Evolutionary conservation across 2,797 vertebrate genomes (phyloP), one percentile per base, ranked within the genome.

Genomic region (Heliangelus exortis): DNA sequence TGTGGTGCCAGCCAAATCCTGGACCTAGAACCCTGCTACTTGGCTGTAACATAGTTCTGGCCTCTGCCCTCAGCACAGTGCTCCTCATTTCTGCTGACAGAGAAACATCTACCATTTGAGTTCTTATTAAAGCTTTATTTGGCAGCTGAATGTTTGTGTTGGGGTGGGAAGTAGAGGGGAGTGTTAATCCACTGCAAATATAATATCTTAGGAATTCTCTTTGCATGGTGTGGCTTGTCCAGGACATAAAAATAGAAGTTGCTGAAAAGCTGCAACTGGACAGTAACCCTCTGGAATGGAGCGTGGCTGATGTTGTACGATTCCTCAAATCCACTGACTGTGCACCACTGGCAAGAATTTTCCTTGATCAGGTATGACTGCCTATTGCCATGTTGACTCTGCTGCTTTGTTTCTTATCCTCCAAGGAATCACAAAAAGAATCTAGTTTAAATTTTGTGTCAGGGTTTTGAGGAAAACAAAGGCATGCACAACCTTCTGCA

Each of bases 321-420:
- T 99, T 99, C 97, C 99, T 99, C 98, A 98, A 98, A 97, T 99
- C 99, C 93, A 99, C 99, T 1, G 99, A 99, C 98, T 99, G 99
- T 93, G 99, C 99, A 53, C 99, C 99, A 1, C 97, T 99, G 84
- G 99, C 99, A 2, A 98, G 99, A 94, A 99, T 99, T 96, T 99
- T 99, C 97, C 97, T 99, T 95, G 99, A 99, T 97, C 99, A 99
- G 98, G 99, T 99, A 98, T 78, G 18, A 12, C 58, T 71, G 47
- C 28, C 65, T 59, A n/a, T 69, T 47, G 34, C 39, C 29, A 63
- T 29, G n/a, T 28, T 57, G 25, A 72, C 20, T 54, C 28, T 74
- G 15, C 80, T 45, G 50, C 67, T 95, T 89, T 29, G 21, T 23
- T 84, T 71, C 54, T 81, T 73, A 19, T 7, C 23, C n/a, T 61